A percentile compares a stretch with the other conserved stretches of the same genome.
Conservation (phyloP, 1,140 invertebrate species). For the Formica selysi region DNA sequence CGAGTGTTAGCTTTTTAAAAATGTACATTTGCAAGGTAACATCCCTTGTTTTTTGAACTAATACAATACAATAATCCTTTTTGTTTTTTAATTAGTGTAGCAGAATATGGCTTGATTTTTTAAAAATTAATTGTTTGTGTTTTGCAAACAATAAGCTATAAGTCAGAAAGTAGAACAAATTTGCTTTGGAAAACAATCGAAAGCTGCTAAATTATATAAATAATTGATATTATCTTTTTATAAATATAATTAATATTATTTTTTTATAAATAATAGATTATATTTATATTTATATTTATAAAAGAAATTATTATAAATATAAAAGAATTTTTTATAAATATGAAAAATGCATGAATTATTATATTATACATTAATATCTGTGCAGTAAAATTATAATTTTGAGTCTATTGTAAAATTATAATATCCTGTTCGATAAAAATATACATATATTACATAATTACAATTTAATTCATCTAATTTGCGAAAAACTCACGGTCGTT, state of each 20-base stretch:
- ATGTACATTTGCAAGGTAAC: neutral
- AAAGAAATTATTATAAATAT: too few species aligned
- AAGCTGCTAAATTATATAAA: constrained; percentile 12
- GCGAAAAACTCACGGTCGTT: neutral
- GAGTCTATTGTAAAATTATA: neutral
- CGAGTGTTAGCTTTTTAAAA: constrained; percentile 13
- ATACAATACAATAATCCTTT: neutral
- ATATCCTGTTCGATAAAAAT: neutral
- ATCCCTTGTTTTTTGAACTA: neutral
- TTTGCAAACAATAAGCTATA: neutral
- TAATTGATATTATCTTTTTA: neutral
- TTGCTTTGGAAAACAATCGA: neutral
- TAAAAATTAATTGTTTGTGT: neutral
- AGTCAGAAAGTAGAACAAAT: constrained; percentile 15
- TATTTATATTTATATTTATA: too few species aligned
- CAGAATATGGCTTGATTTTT: constrained; percentile 31
- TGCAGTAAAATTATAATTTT: neutral
- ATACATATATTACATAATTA: neutral
- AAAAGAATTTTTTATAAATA: too few species aligned
- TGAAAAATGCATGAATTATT: neutral
- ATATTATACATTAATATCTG: neutral
- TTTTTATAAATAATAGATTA: too few species aligned
- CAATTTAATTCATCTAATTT: neutral
- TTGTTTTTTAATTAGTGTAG: neutral
- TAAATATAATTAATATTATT: too few species aligned